Base-by-base conservation (phyloP, 23 tunicate species). In the Clavelina lepadiformis region DNA sequence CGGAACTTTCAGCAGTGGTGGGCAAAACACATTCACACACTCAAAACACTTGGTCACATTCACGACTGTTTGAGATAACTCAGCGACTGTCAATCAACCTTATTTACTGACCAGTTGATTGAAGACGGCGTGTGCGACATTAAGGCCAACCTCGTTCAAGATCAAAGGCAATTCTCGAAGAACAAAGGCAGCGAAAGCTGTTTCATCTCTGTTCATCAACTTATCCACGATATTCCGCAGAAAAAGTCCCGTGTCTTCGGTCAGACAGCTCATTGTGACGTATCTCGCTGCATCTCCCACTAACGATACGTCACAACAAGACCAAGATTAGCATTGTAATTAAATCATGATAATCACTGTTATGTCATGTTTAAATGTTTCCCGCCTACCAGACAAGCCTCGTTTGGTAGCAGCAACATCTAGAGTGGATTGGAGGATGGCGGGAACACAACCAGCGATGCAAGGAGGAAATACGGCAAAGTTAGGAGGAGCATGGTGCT, bases 371-470 rank as follows among this genome's bases (percentile, higher is more conserved):
- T 41, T 8, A 41, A 15, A 41, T 41, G 49, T 15, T 15, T 8
- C 49, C 49, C 11, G 49, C 11, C 15, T 41, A 41, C 49, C 15
- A 15, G 11, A 11, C 49, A 15, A 41, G 6, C 72, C 74, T 27
- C 50, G 56, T 32, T 68, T 47, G 1, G 76, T 60, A 13, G 68
- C 61, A 25, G 63, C 23, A 34, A 41, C 56, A 66, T 82, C 89
- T 1, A 44, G 23, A 35, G 65, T 65, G 15, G 46, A 23, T 21
- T 69, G 71, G 3, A 89, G 52, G 27, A 89, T 53, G 0, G 61
- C 47, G 1, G 89, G 89, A 51, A 89, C 49, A 34, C 97, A 89
- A 58, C 65, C 97, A 2, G 83, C 89, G 19, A 89, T 71, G 30
- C 77, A 75, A 1, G 97, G 65, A 5, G 97, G 97, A 34, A 81